Conservation (phyloP, 1,140 invertebrate species). For the Musca vetustissima region DNA sequence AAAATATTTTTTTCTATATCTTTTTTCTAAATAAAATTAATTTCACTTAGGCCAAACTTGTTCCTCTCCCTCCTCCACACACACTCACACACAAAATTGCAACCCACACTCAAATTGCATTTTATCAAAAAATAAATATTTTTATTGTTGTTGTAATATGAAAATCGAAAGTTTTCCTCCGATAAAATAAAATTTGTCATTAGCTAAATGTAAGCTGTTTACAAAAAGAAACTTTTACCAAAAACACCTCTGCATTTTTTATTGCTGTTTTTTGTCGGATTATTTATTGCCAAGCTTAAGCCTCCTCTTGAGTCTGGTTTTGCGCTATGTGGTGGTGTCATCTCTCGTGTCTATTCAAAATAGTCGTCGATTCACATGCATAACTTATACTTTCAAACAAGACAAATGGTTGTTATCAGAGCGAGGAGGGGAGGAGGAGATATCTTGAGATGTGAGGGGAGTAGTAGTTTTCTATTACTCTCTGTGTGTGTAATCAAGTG, state of each 20-base stretch:
- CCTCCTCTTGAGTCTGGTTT: conserved; percentile 1
- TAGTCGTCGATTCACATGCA: background rate
- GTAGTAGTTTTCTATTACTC: background rate
- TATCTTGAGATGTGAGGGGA: too few relatives aligned
- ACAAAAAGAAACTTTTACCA: background rate
- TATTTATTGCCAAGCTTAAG: background rate
- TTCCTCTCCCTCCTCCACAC: too few relatives aligned
- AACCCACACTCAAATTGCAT: conserved; percentile 1
- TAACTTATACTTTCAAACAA: background rate
- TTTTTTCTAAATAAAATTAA: too few relatives aligned
- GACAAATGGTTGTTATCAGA: too few relatives aligned
- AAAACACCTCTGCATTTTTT: conserved; percentile 25
- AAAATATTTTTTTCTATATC: too few relatives aligned
- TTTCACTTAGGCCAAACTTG: too few relatives aligned
- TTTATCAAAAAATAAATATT: background rate
- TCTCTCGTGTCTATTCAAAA: conserved; percentile 3
- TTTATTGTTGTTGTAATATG: background rate
- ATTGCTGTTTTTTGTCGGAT: conserved; percentile 16
- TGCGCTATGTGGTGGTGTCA: background rate
- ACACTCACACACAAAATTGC: too few relatives aligned
- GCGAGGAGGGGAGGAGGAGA: too few relatives aligned
- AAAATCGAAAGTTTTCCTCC: conserved; percentile 10
- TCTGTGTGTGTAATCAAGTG: conserved; percentile 42
- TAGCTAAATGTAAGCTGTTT: background rate
- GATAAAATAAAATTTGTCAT: conserved; percentile 1